Conservation (phyloP, 2,888 invertebrate species). For the Pecten maximus region DNA sequence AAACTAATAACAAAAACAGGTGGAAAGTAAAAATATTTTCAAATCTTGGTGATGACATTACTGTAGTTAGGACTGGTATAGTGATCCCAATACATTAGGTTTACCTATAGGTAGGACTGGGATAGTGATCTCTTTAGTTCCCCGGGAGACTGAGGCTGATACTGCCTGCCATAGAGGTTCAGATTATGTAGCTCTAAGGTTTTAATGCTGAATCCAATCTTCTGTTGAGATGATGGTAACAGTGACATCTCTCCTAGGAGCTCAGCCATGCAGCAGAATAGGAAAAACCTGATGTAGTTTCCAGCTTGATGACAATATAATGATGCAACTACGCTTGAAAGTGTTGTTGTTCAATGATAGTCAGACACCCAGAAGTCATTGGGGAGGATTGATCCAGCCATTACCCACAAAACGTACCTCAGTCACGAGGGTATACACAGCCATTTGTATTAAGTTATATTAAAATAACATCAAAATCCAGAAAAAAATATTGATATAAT, state of each 20-base stretch:
- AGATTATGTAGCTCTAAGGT: not conserved
- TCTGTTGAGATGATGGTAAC: not conserved
- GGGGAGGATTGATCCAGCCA: not conserved
- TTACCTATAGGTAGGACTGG: not conserved
- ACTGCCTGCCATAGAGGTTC: not conserved
- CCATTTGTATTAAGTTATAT: not conserved
- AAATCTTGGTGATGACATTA: not conserved
- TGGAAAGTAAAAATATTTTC: not conserved
- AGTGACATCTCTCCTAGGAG: not conserved
- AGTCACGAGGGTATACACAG: not conserved
- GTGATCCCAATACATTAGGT: not conserved
- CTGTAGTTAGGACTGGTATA: no score
- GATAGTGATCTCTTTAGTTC: not conserved
- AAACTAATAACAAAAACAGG: not conserved
- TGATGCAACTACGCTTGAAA: not conserved
- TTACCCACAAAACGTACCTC: not conserved
- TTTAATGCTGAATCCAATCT: not conserved
- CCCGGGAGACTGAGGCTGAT: not conserved
- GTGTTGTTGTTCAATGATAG: not conserved
- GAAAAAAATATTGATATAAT: not conserved
- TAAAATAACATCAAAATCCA: not conserved
- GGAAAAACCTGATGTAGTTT: not conserved
- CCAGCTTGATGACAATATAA: constrained; percentile 9
- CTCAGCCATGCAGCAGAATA: constrained; percentile 8
- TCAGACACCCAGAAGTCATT: not conserved